Evolutionary conservation across 2,113 vertebrate species (phyloP), one percentile per base, ranked within the genome.

Genomic region (Cricetomys ansorgei): DNA sequence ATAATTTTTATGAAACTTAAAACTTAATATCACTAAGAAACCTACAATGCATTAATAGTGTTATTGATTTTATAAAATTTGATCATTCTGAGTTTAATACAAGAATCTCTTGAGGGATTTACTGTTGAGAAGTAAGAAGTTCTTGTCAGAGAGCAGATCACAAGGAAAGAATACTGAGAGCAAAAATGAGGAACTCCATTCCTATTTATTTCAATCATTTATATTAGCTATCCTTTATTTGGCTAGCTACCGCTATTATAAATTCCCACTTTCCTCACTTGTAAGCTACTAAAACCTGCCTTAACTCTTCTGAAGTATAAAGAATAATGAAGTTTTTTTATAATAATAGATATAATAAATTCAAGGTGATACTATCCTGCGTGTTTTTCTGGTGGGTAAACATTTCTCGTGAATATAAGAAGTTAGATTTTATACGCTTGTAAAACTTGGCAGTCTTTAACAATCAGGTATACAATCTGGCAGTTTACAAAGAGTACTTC

Each of bases 391-490:
- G 29, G 5, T 86, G 76, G 37, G 40, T 94, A 95, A 91, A 94
- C 96, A 86, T 29, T 25, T 43, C 57, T 86, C 0, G 1, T 53
- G 40, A 97, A 80, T 91, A 45, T 77, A 69, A 34, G 43, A 90
- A 94, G 2, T 65, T 75, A 34, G 64, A 53, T 77, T 87, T 97
- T 92, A 57, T 96, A 57, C 92, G 8, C 83, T 96, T 95, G 65
- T 87, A 77, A 67, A 95, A 94, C 91, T 96, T 97, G 94, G 76
- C 94, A 95, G 83, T 59, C 13, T 94, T 96, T 77, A 94, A n/a
- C 62, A 93, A 53, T 92, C 94, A 97, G 94, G 85, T 96, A 95
- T 69, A 79, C 95, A 98, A 97, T 95, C 93, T 96, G 94, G 62
- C 64, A 89, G 79, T 95, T 94, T 96, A 89, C 75, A 95, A 91